Base-by-base conservation (phyloP, 2,113 vertebrate genomes). In the Rhodinocichla rosea region DNA sequence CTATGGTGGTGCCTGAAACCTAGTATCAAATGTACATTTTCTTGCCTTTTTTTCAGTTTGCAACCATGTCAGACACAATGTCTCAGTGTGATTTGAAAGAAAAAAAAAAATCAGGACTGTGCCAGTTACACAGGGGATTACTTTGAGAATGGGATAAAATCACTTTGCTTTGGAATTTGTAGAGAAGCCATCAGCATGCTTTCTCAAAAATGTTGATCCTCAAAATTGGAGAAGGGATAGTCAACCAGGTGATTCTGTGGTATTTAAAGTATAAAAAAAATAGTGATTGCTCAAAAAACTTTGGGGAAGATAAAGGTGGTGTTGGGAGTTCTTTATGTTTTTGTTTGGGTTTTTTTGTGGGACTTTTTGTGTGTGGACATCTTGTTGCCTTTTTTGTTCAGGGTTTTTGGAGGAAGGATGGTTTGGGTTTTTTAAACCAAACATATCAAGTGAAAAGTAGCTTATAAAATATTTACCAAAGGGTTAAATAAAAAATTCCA, bases 131-230 rank as follows among this genome's bases (percentile, higher is more conserved):
- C 20, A 56, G 30, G 49, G 67, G 19, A 82, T 92, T 92, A 90
- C 75, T 85, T 80, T 80, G 47, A 88, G 55, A 89, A 63, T 59
- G 47, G 64, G 68, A 86, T 18, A 86, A 49, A 85, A 63, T 80
- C 85, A 62, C 57, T 93, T 69, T 83, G 71, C 50, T 88, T 92
- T 80, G 59, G 70, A 73, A 92, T 80, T 60, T 74, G 62, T 50
- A 80, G 50, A 81, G 68, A 85, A 94, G 75, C 75, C 50, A 92
- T 67, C 76, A 74, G 17, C 9, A 1, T 83, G 67, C 81, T 93
- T 90, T 86, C 88, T 88, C 65, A 94, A 84, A 96, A 70, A 94
- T 30, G 55, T 33, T 87, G 56, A 84, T 91, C 47, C 39, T 78
- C 52, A 76, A 83, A 90, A 78, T 6, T 5, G 26, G 59, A 94